phyloP scores from a whole-genome alignment of 23 tunicate genomes.

The Ascidia mentula region DNA sequence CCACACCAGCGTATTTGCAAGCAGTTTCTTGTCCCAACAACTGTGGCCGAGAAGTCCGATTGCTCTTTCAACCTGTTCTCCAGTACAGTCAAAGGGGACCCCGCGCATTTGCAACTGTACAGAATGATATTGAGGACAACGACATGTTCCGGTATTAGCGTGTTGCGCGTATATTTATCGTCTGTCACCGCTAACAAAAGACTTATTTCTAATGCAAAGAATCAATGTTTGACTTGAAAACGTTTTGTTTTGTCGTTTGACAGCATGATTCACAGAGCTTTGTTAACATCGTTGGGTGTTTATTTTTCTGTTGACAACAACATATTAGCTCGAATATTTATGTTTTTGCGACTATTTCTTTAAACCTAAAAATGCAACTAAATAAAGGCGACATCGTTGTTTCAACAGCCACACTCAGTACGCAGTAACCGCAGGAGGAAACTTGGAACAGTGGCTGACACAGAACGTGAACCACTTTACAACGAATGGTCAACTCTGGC shows the following conservation, averaged over 20 bases:
- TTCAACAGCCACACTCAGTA: slow-evolving; percentile 20
- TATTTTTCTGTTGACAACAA: too few relatives aligned
- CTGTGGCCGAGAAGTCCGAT: slow-evolving; percentile 27
- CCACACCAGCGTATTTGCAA: slow-evolving; percentile 12
- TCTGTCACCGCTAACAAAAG: too few relatives aligned
- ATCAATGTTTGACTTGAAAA: too few relatives aligned
- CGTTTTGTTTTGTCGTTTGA: too few relatives aligned
- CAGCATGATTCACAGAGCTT: too few relatives aligned
- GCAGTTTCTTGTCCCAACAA: slow-evolving; percentile 34
- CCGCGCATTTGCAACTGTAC: slow-evolving; percentile 48
- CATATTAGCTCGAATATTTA: too few relatives aligned
- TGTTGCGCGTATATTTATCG: too few relatives aligned
- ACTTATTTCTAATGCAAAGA: too few relatives aligned
- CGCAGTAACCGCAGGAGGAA: slow-evolving; percentile 4
- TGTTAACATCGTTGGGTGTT: too few relatives aligned
- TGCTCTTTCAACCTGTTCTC: slow-evolving; percentile 36
- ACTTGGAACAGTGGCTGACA: slow-evolving; percentile 33
- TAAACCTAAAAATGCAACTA: too few relatives aligned
- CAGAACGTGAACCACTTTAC: slow-evolving; percentile 45
- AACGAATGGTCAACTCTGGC: slow-evolving; percentile 71
- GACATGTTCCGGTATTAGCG: slow-evolving; percentile 44
- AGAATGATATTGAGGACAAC: slow-evolving; percentile 39
- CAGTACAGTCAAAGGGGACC: slow-evolving; percentile 13
- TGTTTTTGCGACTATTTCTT: too few relatives aligned
- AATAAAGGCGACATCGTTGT: too few relatives aligned